Evolutionary conservation across 1,140 invertebrate genomes (phyloP).

Genomic region (Caenorhabditis briggsae): DNA sequence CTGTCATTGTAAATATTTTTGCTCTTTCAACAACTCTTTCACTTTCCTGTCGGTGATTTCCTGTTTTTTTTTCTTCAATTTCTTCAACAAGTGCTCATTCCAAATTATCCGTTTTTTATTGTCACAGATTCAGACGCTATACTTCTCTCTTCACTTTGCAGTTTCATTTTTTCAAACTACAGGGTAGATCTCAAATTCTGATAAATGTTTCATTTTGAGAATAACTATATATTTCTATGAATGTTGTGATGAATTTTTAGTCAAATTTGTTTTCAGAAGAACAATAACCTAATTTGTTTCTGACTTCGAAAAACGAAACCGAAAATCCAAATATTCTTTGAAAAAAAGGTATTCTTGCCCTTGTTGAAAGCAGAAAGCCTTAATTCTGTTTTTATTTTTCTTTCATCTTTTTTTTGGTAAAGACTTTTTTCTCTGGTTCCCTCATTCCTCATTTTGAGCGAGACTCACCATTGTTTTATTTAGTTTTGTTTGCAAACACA

Average conservation of each 20-base stretch:
- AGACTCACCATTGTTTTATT: background rate
- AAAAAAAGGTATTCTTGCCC: background rate
- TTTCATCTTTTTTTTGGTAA: background rate
- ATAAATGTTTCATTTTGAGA: background rate
- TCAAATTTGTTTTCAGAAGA: too few relatives aligned
- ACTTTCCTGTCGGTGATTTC: conserved; percentile 43
- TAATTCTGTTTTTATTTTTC: background rate
- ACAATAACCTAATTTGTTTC: too few relatives aligned
- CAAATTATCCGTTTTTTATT: background rate
- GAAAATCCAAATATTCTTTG: background rate
- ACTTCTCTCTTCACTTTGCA: conserved; percentile 23
- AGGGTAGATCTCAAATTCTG: conserved; percentile 39
- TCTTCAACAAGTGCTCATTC: conserved; percentile 20
- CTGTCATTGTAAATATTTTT: conserved; percentile 28
- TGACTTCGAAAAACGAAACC: too few relatives aligned
- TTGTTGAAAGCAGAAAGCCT: background rate
- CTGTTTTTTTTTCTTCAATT: background rate
- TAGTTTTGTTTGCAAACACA: background rate
- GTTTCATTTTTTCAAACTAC: conserved; percentile 19
- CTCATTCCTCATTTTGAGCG: background rate
- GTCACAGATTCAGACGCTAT: background rate
- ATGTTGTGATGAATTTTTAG: too few relatives aligned
- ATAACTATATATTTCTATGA: background rate
- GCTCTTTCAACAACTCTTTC: conserved; percentile 12
- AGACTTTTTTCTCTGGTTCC: background rate